Evolutionary conservation across 2,888 invertebrate genomes (phyloP).

Genomic region (Disparrhopalites patrizii): DNA sequence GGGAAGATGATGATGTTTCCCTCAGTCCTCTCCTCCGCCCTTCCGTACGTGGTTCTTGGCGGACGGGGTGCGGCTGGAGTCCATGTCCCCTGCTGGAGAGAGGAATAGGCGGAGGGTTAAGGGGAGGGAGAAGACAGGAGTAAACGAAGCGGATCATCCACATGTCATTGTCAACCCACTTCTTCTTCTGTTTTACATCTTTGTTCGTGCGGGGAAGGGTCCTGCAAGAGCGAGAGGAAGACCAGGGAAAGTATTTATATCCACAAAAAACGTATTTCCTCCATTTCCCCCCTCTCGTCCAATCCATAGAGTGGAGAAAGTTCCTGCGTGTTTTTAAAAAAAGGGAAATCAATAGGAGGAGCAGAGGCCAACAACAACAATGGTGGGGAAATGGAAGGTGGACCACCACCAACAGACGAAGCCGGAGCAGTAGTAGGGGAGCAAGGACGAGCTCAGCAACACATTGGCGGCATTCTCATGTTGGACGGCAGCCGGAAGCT

Average conservation of each 20-base stretch:
- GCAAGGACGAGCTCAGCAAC: constrained; percentile 4
- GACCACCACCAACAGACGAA: too few relatives aligned
- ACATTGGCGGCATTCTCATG: constrained; percentile 39
- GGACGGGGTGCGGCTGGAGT: too few relatives aligned
- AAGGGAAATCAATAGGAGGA: constrained; percentile 16
- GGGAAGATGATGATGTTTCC: too few relatives aligned
- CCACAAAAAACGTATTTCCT: too few relatives aligned
- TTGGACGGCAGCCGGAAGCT: constrained; percentile 47
- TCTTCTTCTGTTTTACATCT: constrained; percentile 7
- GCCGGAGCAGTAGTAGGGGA: constrained; percentile 6
- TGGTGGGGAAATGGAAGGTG: neutral
- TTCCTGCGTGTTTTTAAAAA: neutral
- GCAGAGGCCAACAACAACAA: neutral
- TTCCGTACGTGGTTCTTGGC: too few relatives aligned
- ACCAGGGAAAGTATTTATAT: too few relatives aligned
- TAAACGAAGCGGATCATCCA: constrained; percentile 23
- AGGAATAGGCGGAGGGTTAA: too few relatives aligned
- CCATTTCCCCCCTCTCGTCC: neutral
- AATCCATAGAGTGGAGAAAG: neutral
- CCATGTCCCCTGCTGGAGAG: too few relatives aligned
- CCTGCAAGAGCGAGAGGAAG: neutral
- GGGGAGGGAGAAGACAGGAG: neutral
- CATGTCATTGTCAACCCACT: constrained; percentile 23
- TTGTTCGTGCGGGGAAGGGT: constrained; percentile 13
- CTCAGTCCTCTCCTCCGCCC: too few relatives aligned